Percentiles rank a stretch among this genome's conserved stretches.
Evolutionary conservation across 2,113 vertebrate genomes (phyloP).

Genomic region (Chiloscyllium plagiosum): DNA sequence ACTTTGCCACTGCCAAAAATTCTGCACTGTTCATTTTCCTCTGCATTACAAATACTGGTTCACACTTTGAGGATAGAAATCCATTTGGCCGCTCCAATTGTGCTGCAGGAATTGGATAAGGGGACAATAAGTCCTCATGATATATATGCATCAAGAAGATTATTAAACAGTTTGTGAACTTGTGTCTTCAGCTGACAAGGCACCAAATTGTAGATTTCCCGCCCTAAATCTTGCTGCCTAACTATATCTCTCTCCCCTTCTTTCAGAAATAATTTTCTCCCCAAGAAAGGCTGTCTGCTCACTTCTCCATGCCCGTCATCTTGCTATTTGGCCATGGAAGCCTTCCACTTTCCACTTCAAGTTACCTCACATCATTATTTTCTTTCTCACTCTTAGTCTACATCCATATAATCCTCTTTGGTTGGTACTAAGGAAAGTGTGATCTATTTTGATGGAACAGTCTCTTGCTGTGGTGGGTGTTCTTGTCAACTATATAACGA

Average conservation of each 20-base stretch:
- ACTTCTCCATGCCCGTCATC: background rate
- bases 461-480: too few relatives aligned
- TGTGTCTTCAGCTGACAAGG: background rate
- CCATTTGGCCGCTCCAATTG: background rate
- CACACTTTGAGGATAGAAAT: background rate
- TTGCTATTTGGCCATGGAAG: too few relatives aligned
- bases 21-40: background rate
- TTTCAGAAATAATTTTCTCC: background rate
- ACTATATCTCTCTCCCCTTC: background rate
- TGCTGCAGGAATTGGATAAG: background rate
- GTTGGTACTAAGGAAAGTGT: too few relatives aligned
- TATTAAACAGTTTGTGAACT: background rate
- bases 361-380: too few relatives aligned
- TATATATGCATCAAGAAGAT: background rate
- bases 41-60: background rate
- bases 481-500: too few relatives aligned
- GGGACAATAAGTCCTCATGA: background rate
- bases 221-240: background rate
- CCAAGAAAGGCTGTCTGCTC: background rate
- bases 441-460: too few relatives aligned
- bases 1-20: background rate
- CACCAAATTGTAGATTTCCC: background rate
- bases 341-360: too few relatives aligned
- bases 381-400: background rate
- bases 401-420: background rate